Conservation (phyloP, 2,888 invertebrate genomes). For the Hyalella azteca region DNA sequence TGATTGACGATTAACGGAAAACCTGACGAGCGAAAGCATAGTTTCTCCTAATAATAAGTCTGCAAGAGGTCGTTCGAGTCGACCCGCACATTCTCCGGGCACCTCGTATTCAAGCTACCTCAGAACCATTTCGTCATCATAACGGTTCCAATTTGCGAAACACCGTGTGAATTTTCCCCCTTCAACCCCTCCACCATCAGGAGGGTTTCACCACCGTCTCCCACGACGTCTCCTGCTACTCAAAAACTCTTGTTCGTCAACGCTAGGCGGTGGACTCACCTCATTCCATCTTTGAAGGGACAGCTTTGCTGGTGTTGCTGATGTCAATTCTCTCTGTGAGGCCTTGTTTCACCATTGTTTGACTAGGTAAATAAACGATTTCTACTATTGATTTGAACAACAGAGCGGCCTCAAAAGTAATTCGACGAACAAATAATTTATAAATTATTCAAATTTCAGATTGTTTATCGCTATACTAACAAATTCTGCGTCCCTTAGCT, state of each 20-base stretch:
- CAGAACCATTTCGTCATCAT: constrained; percentile 35
- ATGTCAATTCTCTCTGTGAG: no score
- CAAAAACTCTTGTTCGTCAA: neutral
- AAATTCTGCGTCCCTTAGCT: no score
- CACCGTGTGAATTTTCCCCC: constrained; percentile 27
- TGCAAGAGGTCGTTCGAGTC: constrained; percentile 25
- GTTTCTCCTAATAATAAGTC: constrained; percentile 35
- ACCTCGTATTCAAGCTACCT: constrained; percentile 36
- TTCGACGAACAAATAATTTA: no score
- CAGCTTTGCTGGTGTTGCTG: no score
- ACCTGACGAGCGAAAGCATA: constrained; percentile 10
- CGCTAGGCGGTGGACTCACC: neutral
- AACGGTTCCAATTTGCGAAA: constrained; percentile 35
- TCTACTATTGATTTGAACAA: no score
- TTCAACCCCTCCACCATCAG: no score
- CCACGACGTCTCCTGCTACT: constrained; percentile 1
- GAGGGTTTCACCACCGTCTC: constrained; percentile 1
- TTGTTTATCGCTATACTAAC: no score
- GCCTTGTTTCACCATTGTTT: no score
- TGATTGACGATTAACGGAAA: constrained; percentile 23
- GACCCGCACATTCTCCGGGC: constrained; percentile 33
- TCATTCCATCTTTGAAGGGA: no score
- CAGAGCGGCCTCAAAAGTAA: no score
- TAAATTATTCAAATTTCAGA: no score
- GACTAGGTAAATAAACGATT: no score